Evolutionary conservation across 2,113 vertebrate species (phyloP).

Genomic region (Platichthys flesus): DNA sequence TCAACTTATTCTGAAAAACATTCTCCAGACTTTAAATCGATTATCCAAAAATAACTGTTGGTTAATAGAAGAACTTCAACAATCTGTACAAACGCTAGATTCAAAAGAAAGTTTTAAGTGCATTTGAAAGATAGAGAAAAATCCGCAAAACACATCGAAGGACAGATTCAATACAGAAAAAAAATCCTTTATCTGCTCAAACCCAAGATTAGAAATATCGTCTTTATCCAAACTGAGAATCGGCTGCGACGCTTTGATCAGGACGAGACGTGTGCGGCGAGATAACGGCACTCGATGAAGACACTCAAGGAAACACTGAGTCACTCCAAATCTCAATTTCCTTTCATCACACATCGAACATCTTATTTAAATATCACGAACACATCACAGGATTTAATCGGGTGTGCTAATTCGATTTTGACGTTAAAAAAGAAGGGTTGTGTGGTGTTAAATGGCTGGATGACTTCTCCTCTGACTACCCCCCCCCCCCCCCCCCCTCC

Average conservation of each 20-base stretch:
- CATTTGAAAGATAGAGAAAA: not conserved
- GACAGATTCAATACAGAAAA: not conserved
- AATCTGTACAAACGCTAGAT: no score
- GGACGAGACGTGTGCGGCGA: conserved; percentile 9
- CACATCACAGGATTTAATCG: conserved; percentile 58
- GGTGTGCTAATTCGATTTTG: conserved; percentile 60
- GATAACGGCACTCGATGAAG: conserved; percentile 46
- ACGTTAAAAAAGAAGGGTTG: conserved; percentile 46
- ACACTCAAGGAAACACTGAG: conserved; percentile 56
- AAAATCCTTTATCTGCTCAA: conserved; percentile 7
- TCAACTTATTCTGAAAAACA: no score
- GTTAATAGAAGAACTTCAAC: no score
- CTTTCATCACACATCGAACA: conserved; percentile 70
- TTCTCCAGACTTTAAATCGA: no score
- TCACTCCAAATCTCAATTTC: conserved; percentile 65
- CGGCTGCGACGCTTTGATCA: conserved; percentile 43
- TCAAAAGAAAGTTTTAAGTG: conserved; percentile 4
- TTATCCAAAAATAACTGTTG: no score
- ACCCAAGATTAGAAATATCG: not conserved
- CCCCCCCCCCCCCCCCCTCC: not conserved
- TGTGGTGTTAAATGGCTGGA: conserved; percentile 48
- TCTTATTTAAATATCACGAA: conserved; percentile 40
- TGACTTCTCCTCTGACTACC: conserved; percentile 33
- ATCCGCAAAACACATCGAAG: not conserved
- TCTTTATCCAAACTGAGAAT: conserved; percentile 32